Evolutionary conservation across 2,797 vertebrate species (phyloP).

Genomic region (Lindbergichthys nudifrons): DNA sequence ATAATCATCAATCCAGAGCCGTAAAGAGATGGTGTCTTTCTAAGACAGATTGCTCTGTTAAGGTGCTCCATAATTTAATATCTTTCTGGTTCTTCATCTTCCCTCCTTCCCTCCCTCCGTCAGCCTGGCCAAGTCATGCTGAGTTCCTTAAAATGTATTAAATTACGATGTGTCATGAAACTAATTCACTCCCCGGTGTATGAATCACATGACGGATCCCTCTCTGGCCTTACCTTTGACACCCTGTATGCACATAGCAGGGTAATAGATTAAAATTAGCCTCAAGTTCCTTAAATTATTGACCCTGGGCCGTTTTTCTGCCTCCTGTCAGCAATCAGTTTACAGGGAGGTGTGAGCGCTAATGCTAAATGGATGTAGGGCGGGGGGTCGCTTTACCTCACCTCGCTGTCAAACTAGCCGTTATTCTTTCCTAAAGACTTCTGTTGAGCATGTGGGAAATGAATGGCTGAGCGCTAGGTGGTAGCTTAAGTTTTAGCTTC

Average conservation of each 20-base stretch:
- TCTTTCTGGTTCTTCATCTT: conserved; percentile 75
- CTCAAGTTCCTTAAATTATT: conserved; percentile 82
- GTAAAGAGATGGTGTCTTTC: conserved; percentile 77
- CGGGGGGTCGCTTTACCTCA: conserved; percentile 38
- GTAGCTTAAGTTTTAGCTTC: conserved; percentile 37
- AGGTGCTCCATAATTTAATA: conserved; percentile 86
- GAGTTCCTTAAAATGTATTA: conserved; percentile 85
- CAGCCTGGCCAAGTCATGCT: conserved; percentile 73
- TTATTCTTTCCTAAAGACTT: conserved; percentile 64
- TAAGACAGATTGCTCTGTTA: conserved; percentile 84
- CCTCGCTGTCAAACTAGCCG: conserved; percentile 62
- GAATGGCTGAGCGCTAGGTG: conserved; percentile 32
- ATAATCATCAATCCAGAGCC: conserved; percentile 79
- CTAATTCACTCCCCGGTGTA: conserved; percentile 76
- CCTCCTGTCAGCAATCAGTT: conserved; percentile 74
- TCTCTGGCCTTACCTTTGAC: conserved; percentile 80
- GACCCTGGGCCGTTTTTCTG: conserved; percentile 68
- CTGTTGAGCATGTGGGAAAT: conserved; percentile 30
- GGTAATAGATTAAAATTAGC: conserved; percentile 85
- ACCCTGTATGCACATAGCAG: conserved; percentile 78
- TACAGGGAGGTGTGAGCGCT: conserved; percentile 43
- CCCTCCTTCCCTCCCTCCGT: conserved; percentile 46
- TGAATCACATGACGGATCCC: conserved; percentile 85
- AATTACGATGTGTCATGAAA: conserved; percentile 86
- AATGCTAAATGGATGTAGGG: conserved; percentile 54